A percentile compares a stretch with the other conserved stretches of the same genome.
Evolutionary conservation across 2,797 vertebrate species (phyloP).

Genomic region (Malurus leucopterus): DNA sequence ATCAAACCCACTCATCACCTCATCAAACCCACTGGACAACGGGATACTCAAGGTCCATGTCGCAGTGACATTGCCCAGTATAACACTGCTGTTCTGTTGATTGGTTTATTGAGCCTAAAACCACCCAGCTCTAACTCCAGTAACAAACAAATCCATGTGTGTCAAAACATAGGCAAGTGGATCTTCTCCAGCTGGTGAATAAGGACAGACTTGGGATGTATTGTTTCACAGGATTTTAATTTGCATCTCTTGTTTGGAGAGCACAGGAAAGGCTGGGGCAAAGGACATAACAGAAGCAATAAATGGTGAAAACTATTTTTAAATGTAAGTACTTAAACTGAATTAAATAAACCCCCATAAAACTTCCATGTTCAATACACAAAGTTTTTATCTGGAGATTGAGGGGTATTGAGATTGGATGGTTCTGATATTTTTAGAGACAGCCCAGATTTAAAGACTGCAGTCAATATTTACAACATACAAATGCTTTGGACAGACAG

Average conservation of each 20-base stretch:
- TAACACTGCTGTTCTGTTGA: background rate
- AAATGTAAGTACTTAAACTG: background rate
- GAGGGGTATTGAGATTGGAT: background rate
- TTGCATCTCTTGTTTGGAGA: background rate
- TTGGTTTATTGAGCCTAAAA: background rate
- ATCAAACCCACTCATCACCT: background rate
- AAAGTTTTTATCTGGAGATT: background rate
- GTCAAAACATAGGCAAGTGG: background rate
- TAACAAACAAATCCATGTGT: background rate
- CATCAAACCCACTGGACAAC: background rate
- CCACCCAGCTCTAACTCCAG: background rate
- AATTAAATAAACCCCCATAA: background rate
- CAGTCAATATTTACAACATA: background rate
- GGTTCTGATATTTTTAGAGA: background rate
- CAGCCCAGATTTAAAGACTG: background rate
- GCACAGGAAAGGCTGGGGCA: background rate
- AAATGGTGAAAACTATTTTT: background rate
- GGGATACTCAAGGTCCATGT: too few relatives aligned
- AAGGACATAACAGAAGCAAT: background rate
- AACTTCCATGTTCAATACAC: background rate
- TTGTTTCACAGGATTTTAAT: background rate
- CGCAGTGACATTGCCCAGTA: rapidly evolving
- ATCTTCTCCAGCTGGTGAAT: background rate
- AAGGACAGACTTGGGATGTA: background rate
- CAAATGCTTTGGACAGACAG: background rate